These are phyloP conservation scores for Hydra vulgaris DNA, from an alignment of 30 jellyfish, hydroid and myxozoan genomes.

Conservation along the genomic window DNA sequence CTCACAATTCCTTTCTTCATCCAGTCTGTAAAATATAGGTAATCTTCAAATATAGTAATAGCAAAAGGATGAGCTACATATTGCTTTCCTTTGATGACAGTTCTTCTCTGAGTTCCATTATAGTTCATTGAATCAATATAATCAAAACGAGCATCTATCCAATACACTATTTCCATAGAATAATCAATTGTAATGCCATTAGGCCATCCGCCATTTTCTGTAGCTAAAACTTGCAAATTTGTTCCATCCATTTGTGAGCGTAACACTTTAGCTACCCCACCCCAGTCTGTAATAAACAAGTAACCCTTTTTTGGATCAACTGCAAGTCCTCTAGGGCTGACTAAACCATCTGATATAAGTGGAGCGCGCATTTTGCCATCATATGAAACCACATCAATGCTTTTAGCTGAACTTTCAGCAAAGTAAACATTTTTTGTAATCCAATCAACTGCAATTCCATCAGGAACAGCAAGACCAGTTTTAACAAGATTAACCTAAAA, in stretches of 20 bases:
- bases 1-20: slow-evolving; percentile 52
- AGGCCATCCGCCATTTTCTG: slow-evolving; percentile 84
- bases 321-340: slow-evolving; percentile 92
- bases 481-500: slow-evolving; percentile 49
- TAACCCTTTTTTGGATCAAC: slow-evolving; percentile 87
- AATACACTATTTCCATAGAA: slow-evolving; percentile 37
- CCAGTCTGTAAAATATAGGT: slow-evolving; percentile 86
- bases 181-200: slow-evolving; percentile 87
- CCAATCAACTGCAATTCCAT: slow-evolving; percentile 98
- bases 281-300: slow-evolving; percentile 93
- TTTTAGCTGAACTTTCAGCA: slow-evolving; percentile 85
- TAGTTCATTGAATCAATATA: slow-evolving; percentile 72
- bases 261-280: slow-evolving; percentile 64
- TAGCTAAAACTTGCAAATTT: slow-evolving; percentile 35
- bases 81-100: slow-evolving; percentile 34
- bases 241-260: slow-evolving; percentile 94
- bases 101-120: slow-evolving; percentile 49
- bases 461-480: slow-evolving; percentile 96
- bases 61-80: slow-evolving; percentile 90
- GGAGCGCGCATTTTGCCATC: slow-evolving; percentile 64
- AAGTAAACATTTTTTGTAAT: slow-evolving; percentile 53
- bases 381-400: slow-evolving; percentile 57
- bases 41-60: slow-evolving; percentile 45
- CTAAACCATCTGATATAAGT: slow-evolving; percentile 52
- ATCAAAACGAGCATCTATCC: slow-evolving; percentile 98